Base-by-base conservation (phyloP, 2,797 vertebrate genomes). In the Lindbergichthys nudifrons region DNA sequence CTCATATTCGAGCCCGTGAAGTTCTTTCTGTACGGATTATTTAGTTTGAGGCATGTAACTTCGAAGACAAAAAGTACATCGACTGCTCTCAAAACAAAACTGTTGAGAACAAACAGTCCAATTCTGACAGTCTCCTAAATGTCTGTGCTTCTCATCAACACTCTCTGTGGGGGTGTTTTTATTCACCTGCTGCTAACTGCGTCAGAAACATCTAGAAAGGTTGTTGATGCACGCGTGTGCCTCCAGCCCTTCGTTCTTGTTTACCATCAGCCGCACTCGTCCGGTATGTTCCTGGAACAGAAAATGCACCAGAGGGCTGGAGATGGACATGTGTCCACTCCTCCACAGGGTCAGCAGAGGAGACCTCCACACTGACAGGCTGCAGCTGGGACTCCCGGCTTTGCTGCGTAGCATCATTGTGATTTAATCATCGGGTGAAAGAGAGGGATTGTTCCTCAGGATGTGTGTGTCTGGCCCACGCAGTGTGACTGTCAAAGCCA, bases 341-440 rank as follows among this genome's bases (percentile, higher is more conserved):
- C 74, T 85, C 63, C 39, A 4, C 9, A 58, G 72, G 75, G 67
- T 82, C 80, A 70, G 64, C 51, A 71, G 78, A 77, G 68, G 62
- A 72, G 81, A 74, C 81, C 82, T 83, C 84, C 88, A 68, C 75
- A 73, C 81, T 80, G 84, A 91, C 75, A 59, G 60, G 30, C 50
- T 59, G 79, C 89, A 90, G 89, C 89, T 92, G 92, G 87, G 80
- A 77, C 82, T 78, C 78, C 67, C n/a, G 16, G 51, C 60, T 70
- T 42, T 23, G 23, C 23, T 79, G 81, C 10, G 3, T 18, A 19
- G 61, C 64, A 70, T 62, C 74, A 74, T 30, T 71, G 57, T 82
- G 75, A 84, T 68, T 63, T 56, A 73, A 66, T 12, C 23, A 19
- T 50, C 0, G 1, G 32, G 30, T 88, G 65, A 91, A 89, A 88